These are phyloP conservation scores for Xenotilapia longispinis DNA, from an alignment of 2,113 vertebrate species.

Conservation along the genomic window DNA sequence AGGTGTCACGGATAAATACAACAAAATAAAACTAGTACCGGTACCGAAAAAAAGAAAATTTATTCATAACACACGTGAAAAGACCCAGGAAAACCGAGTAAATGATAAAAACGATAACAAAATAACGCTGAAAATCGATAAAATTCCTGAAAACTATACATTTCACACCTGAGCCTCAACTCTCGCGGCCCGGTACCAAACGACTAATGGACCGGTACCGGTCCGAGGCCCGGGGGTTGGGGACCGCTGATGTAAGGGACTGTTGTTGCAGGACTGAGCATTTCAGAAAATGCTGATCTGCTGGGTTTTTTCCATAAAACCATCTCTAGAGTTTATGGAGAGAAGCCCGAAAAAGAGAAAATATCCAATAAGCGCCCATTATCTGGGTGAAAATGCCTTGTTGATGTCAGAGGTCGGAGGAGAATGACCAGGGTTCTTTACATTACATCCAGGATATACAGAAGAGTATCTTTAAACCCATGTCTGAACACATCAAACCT, in stretches of 20 bases:
- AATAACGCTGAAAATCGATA: no score
- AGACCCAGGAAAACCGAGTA: no score
- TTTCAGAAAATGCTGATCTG: background rate
- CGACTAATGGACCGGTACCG: no score
- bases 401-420: background rate
- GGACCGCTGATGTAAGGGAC: background rate
- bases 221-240: no score
- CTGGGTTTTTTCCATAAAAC: background rate
- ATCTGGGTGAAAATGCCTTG: background rate
- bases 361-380: accelerated
- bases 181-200: no score
- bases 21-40: no score
- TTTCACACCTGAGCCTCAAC: no score
- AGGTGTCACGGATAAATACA: no score
- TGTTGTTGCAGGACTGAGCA: background rate
- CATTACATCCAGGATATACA: background rate
- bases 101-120: no score
- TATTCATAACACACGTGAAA: no score
- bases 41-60: no score
- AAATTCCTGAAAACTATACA: no score
- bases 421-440: background rate
- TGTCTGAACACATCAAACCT: background rate
- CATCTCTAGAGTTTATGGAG: background rate
- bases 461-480: background rate
- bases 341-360: background rate